Evolutionary conservation across 2,113 vertebrate genomes (phyloP).

Genomic region (Gnathonemus echidnorhynchus): DNA sequence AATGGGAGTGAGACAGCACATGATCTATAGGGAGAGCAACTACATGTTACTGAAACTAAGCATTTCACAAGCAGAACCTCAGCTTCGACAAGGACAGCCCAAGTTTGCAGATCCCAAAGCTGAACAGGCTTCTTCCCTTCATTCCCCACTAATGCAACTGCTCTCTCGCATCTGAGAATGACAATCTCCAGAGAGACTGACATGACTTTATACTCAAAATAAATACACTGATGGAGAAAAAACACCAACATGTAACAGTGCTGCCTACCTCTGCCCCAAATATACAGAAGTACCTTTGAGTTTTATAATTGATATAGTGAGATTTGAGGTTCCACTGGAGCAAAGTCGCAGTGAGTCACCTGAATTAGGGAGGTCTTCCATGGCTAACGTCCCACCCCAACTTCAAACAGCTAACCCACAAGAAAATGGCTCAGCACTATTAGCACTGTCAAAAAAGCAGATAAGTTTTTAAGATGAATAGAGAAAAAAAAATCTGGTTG

Average conservation of each 20-base stretch:
- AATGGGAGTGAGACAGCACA: background rate
- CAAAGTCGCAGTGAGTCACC: background rate
- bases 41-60: background rate
- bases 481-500: background rate
- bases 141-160: background rate
- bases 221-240: background rate
- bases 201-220: background rate
- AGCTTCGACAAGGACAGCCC: background rate
- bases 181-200: background rate
- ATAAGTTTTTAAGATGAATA: background rate
- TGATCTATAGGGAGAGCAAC: background rate
- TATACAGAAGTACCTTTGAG: background rate
- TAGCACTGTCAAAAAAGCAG: constrained; percentile 47
- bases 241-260: background rate
- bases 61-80: background rate
- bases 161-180: background rate
- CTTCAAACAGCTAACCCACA: constrained; percentile 53
- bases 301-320: background rate
- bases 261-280: background rate
- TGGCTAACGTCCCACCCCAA: constrained; percentile 47
- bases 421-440: constrained; percentile 58
- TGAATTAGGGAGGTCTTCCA: constrained; percentile 42
- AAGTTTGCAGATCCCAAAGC: background rate
- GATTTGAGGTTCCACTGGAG: background rate
- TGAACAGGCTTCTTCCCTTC: background rate